Base-by-base conservation (phyloP, 2,888 invertebrate genomes). In the Rhaphigaster nebulosa region DNA sequence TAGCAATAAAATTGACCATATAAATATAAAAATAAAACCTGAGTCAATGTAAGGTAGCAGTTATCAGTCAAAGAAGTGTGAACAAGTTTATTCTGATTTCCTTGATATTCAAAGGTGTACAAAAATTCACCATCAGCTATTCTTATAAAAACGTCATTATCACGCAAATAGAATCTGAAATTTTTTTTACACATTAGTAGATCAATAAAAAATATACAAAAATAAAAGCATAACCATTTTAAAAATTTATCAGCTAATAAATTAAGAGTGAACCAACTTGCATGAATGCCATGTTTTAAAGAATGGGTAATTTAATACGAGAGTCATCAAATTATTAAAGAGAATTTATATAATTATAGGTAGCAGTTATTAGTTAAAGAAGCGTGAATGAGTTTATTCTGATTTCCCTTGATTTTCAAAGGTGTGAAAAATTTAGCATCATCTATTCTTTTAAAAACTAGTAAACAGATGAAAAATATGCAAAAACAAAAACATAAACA, bases 341-440 rank as follows among this genome's bases (percentile, higher is more conserved):
- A n/a, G n/a, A n/a, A n/a, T n/a, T n/a, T n/a, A n/a, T n/a, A n/a
- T n/a, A n/a, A n/a, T n/a, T n/a, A n/a, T n/a, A 99, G 95, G 94
- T 99, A 99, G 93, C 99, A 99, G 93, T 98, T 98, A 94, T 99
- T 99, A 34, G 99, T 99, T 90, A 99, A 95, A 56, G 98, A 97
- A 0, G 99, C 99, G 93, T 98, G 97, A 13, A 99, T 99, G 92
- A 99, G 95, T 94, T 99, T 99, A 76, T 97, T 96, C 4, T 97
- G 96, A 94, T 98, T 98, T n/a, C 99, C 99, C n/a, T 93, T 99
- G 97, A 94, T 99, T 99, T 94, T 99, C 99, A 93, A 98, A 99
- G 0, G 99, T 98, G 94, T 99, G 99, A 97, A 96, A 94, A 99
- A 98, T 94, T 98, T 96, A 29, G 99, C 98, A 93, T 98, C 97